Conservation (phyloP, 2,888 invertebrate species). For the Nasonovia ribisnigri region DNA sequence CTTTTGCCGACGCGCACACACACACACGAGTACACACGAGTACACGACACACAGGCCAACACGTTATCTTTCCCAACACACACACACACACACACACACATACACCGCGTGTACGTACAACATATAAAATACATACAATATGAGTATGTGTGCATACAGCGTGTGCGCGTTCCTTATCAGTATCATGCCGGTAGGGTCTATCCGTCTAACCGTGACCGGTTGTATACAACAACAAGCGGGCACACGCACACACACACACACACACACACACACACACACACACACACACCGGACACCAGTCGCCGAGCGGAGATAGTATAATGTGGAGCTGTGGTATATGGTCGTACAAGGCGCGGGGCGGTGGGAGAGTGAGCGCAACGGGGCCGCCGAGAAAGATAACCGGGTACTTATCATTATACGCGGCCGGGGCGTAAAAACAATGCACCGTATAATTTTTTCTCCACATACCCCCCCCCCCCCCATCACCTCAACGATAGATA, state of each 20-base stretch:
- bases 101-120: not conserved
- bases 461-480: not conserved
- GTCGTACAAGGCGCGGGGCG: not conserved
- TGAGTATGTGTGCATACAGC: not conserved
- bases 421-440: constrained; percentile 52
- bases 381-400: constrained; percentile 44
- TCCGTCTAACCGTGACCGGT: constrained; percentile 61
- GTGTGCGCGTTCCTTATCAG: constrained; percentile 45
- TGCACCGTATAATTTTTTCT: constrained; percentile 14
- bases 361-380: not conserved
- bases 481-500: not conserved
- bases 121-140: not conserved
- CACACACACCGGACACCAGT: constrained; percentile 18
- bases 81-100: not conserved
- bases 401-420: constrained; percentile 54
- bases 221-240: constrained; percentile 47
- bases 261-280: not conserved
- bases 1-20: constrained; percentile 32
- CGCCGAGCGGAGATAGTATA: constrained; percentile 16
- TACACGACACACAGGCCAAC: not conserved
- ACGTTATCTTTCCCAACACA: constrained; percentile 22
- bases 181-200: constrained; percentile 59
- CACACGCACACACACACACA: not conserved
- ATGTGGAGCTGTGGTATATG: not conserved
- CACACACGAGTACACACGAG: not conserved